Evolutionary conservation across 1,140 invertebrate genomes (phyloP), one percentile per base, ranked within the genome.

Genomic region (Atta colombica): DNA sequence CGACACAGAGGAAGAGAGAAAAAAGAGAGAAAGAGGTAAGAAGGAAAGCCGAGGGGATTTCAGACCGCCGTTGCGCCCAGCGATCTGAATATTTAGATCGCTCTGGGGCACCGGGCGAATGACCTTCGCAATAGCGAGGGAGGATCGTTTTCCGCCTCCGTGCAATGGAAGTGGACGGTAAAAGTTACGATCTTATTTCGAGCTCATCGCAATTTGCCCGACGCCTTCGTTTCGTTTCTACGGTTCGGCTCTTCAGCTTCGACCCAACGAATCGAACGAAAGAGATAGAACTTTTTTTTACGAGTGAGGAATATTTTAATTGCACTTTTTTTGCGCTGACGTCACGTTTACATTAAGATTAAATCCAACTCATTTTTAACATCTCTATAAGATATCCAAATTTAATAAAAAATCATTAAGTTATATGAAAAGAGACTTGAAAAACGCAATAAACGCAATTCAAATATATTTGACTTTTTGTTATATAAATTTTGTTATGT

Each of bases 61-160:
- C 75, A 31, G 65, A 51, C 51, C 31, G 31, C 55, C 55, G 39
- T 28, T 39, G 18, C 53, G n/a, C 6, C 49, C 49, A 63, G 61
- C 51, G 80, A 90, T 91, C 85, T 91, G 90, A 91, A 92, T 92
- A 92, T 92, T 92, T 92, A 92, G 88, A 91, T 91, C 85, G 86
- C 53, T 69, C 85, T 55, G 85, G 81, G 80, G 75, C 88, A 78
- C 35, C 68, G 58, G 69, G 65, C 69, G 77, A 87, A 84, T 74
- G 77, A 84, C 89, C 77, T 60, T 72, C 31, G 63, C 55, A 61
- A 61, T 45, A 74, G 51, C 72, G 61, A 72, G 60, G 75, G 74
- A 75, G 31, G 78, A 87, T 90, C 89, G 88, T 85, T 87, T 87
- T 75, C 80, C 84, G 55, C 53, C 53, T 66, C 77, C 53, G 65